Percentiles rank a stretch among this genome's conserved stretches.
Conservation (phyloP, 2,888 invertebrate genomes). For the Scaptodrosophila latifasciaeformis region DNA sequence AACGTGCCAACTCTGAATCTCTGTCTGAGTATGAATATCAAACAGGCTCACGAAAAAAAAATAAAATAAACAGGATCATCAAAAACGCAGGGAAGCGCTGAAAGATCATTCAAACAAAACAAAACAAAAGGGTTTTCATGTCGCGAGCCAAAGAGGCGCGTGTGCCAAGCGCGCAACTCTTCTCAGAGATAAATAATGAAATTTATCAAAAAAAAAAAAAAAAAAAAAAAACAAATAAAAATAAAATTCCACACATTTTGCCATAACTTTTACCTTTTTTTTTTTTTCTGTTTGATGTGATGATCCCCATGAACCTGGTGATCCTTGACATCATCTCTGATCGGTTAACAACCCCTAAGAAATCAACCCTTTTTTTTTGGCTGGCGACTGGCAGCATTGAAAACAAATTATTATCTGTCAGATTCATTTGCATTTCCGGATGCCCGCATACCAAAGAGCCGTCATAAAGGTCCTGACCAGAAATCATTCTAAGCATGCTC, state of each 20-base stretch:
- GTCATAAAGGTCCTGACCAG: conserved; percentile 54
- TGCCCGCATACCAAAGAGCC: conserved; percentile 37
- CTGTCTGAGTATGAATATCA: too few species aligned
- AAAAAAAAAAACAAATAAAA: conserved; percentile 8
- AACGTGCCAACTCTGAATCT: conserved; percentile 37
- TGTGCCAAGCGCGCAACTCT: too few species aligned
- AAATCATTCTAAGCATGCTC: conserved; percentile 62
- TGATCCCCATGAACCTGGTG: conserved; percentile 16
- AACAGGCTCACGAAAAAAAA: not conserved
- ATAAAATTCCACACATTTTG: conserved; percentile 56
- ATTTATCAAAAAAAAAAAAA: not conserved
- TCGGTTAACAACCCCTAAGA: conserved; percentile 34
- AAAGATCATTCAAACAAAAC: not conserved
- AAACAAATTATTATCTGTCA: conserved; percentile 43
- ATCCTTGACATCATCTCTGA: conserved; percentile 13
- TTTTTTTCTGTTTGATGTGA: conserved; percentile 1
- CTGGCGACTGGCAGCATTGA: conserved; percentile 3
- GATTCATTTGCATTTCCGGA: conserved; percentile 70
- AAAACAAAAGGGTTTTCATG: too few species aligned
- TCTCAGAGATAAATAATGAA: not conserved
- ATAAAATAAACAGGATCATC: not conserved
- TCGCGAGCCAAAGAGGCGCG: too few species aligned
- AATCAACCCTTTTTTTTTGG: conserved; percentile 16
- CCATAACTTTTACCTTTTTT: conserved; percentile 59
- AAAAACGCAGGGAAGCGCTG: too few species aligned